phyloP scores from a whole-genome alignment of 1,140 invertebrate genomes.

The Popillia japonica region DNA sequence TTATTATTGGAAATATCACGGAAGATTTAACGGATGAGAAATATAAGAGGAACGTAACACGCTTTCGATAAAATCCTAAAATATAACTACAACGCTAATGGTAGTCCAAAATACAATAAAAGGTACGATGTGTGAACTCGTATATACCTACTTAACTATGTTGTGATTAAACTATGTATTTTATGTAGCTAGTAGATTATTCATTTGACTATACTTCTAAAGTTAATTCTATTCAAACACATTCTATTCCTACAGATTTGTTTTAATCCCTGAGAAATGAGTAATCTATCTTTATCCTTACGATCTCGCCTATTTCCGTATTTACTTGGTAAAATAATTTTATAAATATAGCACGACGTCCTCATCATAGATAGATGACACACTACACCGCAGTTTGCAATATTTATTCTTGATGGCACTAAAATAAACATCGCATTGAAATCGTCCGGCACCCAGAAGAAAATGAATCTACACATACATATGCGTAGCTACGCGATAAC shows the following conservation, averaged over 20 bases:
- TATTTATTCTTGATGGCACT: neutral
- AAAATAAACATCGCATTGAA: constrained; percentile 6
- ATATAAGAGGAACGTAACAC: neutral
- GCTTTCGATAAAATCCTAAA: neutral
- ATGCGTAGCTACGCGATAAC: neutral
- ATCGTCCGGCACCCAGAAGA: neutral
- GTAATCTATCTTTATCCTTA: neutral
- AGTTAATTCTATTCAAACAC: no score
- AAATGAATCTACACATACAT: constrained; percentile 13
- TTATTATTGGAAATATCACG: constrained; percentile 5
- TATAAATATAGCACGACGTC: neutral
- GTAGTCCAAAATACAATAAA: no score
- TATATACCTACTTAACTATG: no score
- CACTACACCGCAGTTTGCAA: neutral
- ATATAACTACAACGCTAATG: no score
- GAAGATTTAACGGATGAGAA: neutral
- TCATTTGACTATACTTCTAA: no score
- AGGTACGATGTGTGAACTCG: no score
- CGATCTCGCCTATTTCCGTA: neutral
- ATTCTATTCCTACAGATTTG: no score
- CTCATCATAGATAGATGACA: neutral
- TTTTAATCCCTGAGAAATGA: no score
- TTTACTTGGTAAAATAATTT: constrained; percentile 10
- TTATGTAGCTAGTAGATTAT: no score
- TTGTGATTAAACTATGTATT: no score